Evolutionary conservation across 2,113 vertebrate species (phyloP), one percentile per base, ranked within the genome.

Genomic region (Pavo muticus): DNA sequence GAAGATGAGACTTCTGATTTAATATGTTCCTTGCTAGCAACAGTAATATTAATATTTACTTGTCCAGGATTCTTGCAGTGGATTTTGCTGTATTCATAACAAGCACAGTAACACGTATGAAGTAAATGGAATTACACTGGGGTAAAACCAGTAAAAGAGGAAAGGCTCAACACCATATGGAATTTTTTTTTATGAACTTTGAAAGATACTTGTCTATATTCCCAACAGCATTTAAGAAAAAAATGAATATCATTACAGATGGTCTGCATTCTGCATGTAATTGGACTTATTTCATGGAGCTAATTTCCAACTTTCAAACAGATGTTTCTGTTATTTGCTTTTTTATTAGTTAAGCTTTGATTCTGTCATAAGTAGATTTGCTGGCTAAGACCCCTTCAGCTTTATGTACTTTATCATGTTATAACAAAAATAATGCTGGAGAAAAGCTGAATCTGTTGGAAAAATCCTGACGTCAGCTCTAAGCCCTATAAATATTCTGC

Each of bases 271-370:
- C 35, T 63, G 15, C 39, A 47, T 65, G 10, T 2, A 1, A 47
- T 7, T 61, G 37, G 19, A 92, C 25, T 73, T 60, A 76, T 70
- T 91, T 87, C 24, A 63, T 11, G 5, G 44, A 83, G n/a, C 21
- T 56, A 56, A 83, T 88, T 90, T 84, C 30, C 37, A 72, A n/a
- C 35, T 84, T 92, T 84, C 85, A 84, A 90, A 59, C 19, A 63
- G 17, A 24, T 2, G 30, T 70, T 85, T 81, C 21, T 68, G 9
- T 72, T 69, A 27, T 75, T 84, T 92, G 8, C 5, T 48, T 84
- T 87, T 85, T 87, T 37, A 75, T 76, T n/a, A 57, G 24, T 50
- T 57, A 67, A 79, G 59, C 56, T 89, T 91, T 80, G 61, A 21
- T 68, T 88, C 44, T 72, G 7, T 70, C 25, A 25, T 67, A 91